Base-by-base conservation (phyloP, 37 sponge, comb jelly and placozoan species). In the Dysidea cf. avara region DNA sequence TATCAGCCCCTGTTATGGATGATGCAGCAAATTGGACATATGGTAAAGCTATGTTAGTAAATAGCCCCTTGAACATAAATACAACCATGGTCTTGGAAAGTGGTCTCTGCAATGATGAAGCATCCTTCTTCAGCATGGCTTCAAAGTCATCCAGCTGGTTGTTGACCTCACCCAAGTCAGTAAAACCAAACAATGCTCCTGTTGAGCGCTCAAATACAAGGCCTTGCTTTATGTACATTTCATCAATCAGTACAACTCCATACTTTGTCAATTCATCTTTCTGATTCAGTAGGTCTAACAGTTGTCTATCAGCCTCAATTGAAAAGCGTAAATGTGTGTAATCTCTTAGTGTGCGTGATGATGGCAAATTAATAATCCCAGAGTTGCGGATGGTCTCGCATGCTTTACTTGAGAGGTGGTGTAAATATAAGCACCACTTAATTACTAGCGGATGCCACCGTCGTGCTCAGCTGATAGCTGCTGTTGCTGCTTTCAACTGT, bases 201-300 rank as follows among this genome's bases (percentile, higher is more conserved):
- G 57, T 28, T 28, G 25, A 30, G 5, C 12, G 5, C 7, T 64
- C 46, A 64, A 16, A 64, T 7, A 64, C 66, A 6, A 64, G 11
- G 34, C 30, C 66, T 36, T 64, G 31, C 30, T 39, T 36, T 36
- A 64, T 13, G 13, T 64, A 22, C 66, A 64, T 64, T 13, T 64
- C 66, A 39, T 64, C 66, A 24, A 64, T 16, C 25, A 39, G 24
- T 24, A 64, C 11, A 6, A 64, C 46, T 4, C 25, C 66, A n/a
- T n/a, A n/a, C n/a, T n/a, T n/a, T n/a, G n/a, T 7, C 30, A 39
- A 24, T 6, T 13, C 46, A 30, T 22, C 46, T 12, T 40, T 30
- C 12, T 30, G 24, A 12, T 6, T 7, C 39, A 64, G 24, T 7
- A 40, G 7, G 35, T 36, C 66, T 7, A 64, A 5, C 13, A 64